These are phyloP conservation scores for Orthosia gothica DNA, from an alignment of 2,888 invertebrate species.

Conservation along the genomic window DNA sequence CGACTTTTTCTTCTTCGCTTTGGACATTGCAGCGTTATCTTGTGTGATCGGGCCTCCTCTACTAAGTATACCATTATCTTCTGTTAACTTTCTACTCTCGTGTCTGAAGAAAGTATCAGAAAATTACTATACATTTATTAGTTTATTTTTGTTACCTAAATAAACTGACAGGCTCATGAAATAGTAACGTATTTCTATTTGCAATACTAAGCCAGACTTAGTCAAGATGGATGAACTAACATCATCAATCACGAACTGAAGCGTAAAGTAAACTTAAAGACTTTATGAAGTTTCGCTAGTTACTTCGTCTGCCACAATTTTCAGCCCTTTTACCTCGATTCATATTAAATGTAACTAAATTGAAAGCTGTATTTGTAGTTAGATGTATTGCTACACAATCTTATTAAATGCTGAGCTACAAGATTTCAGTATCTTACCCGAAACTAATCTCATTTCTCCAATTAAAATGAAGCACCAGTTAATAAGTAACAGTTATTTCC, in stretches of 20 bases:
- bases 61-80: not conserved
- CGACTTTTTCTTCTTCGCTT: not conserved
- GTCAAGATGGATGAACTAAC: slow-evolving; percentile 43
- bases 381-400: not conserved
- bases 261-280: slow-evolving; percentile 18
- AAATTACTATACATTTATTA: not conserved
- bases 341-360: not conserved
- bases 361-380: not conserved
- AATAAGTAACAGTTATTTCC: slow-evolving; percentile 41
- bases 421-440: slow-evolving; percentile 8
- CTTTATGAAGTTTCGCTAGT: slow-evolving; percentile 27
- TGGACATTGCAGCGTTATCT: not conserved
- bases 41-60: not conserved
- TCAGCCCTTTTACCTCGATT: not conserved
- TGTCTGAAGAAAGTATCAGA: not conserved
- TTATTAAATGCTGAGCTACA: not conserved
- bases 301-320: not conserved
- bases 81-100: not conserved
- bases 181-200: slow-evolving; percentile 21
- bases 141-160: not conserved
- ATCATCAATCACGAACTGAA: slow-evolving; percentile 46
- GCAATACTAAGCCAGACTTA: slow-evolving; percentile 8
- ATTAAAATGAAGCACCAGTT: slow-evolving; percentile 33
- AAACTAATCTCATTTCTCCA: slow-evolving; percentile 31
- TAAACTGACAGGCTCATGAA: slow-evolving; percentile 6